Conservation (phyloP, 2,113 vertebrate species). For the Pseudopipra pipra region DNA sequence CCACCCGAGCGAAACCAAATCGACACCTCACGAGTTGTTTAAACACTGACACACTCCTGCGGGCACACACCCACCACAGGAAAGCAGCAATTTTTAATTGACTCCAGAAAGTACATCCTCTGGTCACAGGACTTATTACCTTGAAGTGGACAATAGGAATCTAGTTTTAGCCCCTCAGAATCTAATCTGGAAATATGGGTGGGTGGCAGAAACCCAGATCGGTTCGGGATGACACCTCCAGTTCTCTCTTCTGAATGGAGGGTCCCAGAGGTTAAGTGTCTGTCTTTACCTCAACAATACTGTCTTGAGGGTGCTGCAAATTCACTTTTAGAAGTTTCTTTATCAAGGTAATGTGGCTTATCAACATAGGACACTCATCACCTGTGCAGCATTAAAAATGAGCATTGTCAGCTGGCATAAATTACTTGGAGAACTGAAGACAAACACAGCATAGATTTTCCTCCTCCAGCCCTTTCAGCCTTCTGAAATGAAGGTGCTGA, state of each 20-base stretch:
- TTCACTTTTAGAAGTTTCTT: constrained; percentile 71
- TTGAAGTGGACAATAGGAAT: background rate
- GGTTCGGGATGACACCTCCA: constrained; percentile 1
- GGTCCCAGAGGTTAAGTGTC: background rate
- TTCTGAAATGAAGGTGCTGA: background rate
- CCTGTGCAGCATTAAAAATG: background rate
- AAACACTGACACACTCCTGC: background rate
- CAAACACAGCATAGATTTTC: background rate
- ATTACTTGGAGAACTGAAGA: background rate
- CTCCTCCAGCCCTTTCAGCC: background rate
- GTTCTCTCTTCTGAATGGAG: background rate
- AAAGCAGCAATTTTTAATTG: background rate
- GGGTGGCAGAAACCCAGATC: background rate
- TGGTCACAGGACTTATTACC: background rate
- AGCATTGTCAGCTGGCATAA: background rate
- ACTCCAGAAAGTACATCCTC: background rate
- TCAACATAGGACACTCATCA: constrained; percentile 82
- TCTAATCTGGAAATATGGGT: constrained; percentile 36
- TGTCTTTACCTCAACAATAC: constrained; percentile 59
- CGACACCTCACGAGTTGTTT: constrained; percentile 10
- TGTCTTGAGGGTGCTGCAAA: constrained; percentile 72
- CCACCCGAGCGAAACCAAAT: background rate
- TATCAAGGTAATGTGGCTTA: constrained; percentile 73
- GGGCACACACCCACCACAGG: background rate
- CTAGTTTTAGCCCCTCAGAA: background rate